These are phyloP conservation scores for Cyclophora albipunctata DNA, from an alignment of 2,888 invertebrate species.

Conservation along the genomic window DNA sequence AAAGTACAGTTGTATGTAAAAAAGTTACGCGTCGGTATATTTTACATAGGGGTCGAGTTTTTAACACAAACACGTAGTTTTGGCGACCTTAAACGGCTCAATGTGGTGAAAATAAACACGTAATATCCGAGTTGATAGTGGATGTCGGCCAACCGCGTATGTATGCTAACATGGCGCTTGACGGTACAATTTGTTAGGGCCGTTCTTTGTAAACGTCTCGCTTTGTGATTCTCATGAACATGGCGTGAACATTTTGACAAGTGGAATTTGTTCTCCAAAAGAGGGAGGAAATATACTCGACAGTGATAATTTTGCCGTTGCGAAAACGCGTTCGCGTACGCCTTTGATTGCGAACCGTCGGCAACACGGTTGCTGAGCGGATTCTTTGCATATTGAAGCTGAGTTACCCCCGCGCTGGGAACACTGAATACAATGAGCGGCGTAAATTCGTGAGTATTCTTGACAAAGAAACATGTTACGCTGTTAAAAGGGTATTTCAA, in stretches of 20 bases:
- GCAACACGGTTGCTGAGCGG: slow-evolving; percentile 3
- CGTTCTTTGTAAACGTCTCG: slow-evolving; percentile 65
- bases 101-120: slow-evolving; percentile 33
- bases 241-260: slow-evolving; percentile 69
- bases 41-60: slow-evolving; percentile 13
- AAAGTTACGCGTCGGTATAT: slow-evolving; percentile 9
- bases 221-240: slow-evolving; percentile 62
- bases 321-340: slow-evolving; percentile 22
- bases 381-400: slow-evolving; percentile 9
- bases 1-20: not conserved
- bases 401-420: slow-evolving; percentile 5
- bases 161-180: slow-evolving; percentile 52
- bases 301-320: slow-evolving; percentile 39
- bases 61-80: slow-evolving; percentile 9
- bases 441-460: slow-evolving; percentile 6
- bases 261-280: slow-evolving; percentile 61
- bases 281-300: slow-evolving; percentile 37
- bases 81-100: slow-evolving; percentile 15
- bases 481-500: slow-evolving; percentile 1
- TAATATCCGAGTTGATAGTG: slow-evolving; percentile 45
- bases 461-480: slow-evolving; percentile 5
- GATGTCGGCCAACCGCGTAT: slow-evolving; percentile 43
- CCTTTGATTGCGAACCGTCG: slow-evolving; percentile 22
- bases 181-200: slow-evolving; percentile 63
- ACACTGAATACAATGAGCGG: slow-evolving; percentile 4